phyloP scores from a whole-genome alignment of 2,113 vertebrate genomes.

The Aegotheles bennettii region DNA sequence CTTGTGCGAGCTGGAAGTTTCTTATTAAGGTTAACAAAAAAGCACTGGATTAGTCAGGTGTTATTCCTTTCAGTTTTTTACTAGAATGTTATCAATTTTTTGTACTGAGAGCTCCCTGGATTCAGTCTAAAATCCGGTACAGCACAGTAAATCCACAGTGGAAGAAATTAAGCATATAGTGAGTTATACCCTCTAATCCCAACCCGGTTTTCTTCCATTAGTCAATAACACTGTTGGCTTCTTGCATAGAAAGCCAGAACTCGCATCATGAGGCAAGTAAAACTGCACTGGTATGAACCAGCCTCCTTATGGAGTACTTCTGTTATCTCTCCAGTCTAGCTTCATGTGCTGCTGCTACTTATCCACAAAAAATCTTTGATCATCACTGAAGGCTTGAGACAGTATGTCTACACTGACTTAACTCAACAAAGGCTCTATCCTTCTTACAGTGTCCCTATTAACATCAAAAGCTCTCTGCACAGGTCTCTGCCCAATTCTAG shows the following conservation, averaged over 20 bases:
- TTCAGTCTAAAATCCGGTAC: neutral
- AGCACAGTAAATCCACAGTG: neutral
- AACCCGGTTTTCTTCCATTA: neutral
- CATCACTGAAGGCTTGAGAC: neutral
- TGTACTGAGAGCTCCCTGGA: neutral
- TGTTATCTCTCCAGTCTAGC: neutral
- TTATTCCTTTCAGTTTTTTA: neutral
- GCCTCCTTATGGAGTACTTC: neutral
- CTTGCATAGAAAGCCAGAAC: neutral
- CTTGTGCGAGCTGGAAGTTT: conserved; percentile 88
- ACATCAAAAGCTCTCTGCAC: neutral
- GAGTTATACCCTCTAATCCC: neutral
- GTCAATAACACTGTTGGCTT: neutral
- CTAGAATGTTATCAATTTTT: neutral
- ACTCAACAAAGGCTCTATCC: neutral
- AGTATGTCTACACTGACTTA: neutral
- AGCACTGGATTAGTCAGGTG: neutral
- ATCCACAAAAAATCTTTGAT: neutral
- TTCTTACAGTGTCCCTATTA: neutral
- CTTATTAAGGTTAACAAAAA: conserved; percentile 72
- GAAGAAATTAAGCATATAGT: neutral
- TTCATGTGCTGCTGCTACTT: neutral
- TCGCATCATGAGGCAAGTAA: neutral
- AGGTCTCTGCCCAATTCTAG: neutral
- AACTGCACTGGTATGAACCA: neutral